Evolutionary conservation across 2,888 invertebrate genomes (phyloP).

Genomic region (Lamproptera curius): DNA sequence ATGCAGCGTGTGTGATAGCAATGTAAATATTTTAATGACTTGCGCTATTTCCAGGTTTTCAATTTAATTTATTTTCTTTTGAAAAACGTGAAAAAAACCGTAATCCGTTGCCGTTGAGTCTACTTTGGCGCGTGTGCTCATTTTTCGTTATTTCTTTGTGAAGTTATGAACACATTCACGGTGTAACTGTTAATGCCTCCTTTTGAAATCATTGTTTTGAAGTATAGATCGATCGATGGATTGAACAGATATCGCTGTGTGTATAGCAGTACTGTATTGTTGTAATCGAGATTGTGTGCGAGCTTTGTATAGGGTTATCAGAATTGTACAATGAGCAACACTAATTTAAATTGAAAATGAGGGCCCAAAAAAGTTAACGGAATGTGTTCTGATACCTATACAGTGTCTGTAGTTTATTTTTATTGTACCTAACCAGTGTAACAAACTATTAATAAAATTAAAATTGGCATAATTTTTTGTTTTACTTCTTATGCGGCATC

Average conservation of each 20-base stretch:
- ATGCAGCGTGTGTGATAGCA: not conserved
- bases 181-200: constrained; percentile 6
- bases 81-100: constrained; percentile 3
- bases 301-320: not conserved
- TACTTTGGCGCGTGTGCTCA: constrained; percentile 1
- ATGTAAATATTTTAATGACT: constrained; percentile 9
- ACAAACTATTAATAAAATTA: too few species aligned
- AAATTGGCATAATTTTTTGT: too few species aligned
- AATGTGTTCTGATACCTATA: too few species aligned
- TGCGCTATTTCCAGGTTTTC: constrained; percentile 6
- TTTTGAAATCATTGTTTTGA: constrained; percentile 14
- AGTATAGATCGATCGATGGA: not conserved
- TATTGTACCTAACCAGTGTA: too few species aligned
- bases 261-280: not conserved
- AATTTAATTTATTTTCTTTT: constrained; percentile 8
- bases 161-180: not conserved
- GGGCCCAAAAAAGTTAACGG: too few species aligned
- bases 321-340: too few species aligned
- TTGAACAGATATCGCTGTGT: not conserved
- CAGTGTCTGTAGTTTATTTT: too few species aligned
- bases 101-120: not conserved
- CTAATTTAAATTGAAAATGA: too few species aligned
- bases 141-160: not conserved
- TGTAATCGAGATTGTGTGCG: not conserved
- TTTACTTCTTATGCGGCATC: too few species aligned